Percentiles rank a stretch among this genome's conserved stretches.
These are phyloP conservation scores for Xenopus petersii DNA, from an alignment of 2,797 vertebrate genomes.

Conservation along the genomic window DNA sequence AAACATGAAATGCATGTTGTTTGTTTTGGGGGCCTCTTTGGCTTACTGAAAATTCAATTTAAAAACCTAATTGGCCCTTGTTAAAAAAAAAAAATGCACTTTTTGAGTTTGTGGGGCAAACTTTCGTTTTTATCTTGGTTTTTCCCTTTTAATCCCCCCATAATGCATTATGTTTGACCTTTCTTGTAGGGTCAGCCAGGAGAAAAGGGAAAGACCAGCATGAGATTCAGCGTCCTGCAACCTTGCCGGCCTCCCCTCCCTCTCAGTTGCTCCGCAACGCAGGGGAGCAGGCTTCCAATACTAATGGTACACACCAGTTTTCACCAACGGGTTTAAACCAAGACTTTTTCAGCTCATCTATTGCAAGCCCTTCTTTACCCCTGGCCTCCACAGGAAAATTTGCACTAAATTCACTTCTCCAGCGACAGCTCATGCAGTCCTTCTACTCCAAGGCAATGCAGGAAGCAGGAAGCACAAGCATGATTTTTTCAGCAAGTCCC, in stretches of 20 bases:
- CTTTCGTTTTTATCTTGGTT: slow-evolving; percentile 80
- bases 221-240: slow-evolving; percentile 86
- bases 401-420: slow-evolving; percentile 95
- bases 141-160: slow-evolving; percentile 94
- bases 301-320: slow-evolving; percentile 92
- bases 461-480: slow-evolving; percentile 88
- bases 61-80: slow-evolving; percentile 72
- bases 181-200: slow-evolving; percentile 99
- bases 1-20: slow-evolving; percentile 99
- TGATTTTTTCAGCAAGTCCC: slow-evolving; percentile 90
- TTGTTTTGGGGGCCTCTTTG: slow-evolving; percentile 87
- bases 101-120: slow-evolving; percentile 75
- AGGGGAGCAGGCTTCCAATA: slow-evolving; percentile 85
- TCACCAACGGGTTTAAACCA: slow-evolving; percentile 93
- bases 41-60: slow-evolving; percentile 67
- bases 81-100: slow-evolving; percentile 64
- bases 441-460: slow-evolving; percentile 98
- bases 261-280: slow-evolving; percentile 83
- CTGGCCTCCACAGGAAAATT: slow-evolving; percentile 93
- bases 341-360: slow-evolving; percentile 90
- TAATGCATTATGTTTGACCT: slow-evolving; percentile 99
- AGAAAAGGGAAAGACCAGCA: slow-evolving; percentile 96
- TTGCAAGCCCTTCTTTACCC: slow-evolving; percentile 79
- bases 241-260: slow-evolving; percentile 82
- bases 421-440: slow-evolving; percentile 95